Percentiles rank a stretch among this genome's conserved stretches.
Conservation (phyloP, 2,113 vertebrate species). For the Peucedramus taeniatus region DNA sequence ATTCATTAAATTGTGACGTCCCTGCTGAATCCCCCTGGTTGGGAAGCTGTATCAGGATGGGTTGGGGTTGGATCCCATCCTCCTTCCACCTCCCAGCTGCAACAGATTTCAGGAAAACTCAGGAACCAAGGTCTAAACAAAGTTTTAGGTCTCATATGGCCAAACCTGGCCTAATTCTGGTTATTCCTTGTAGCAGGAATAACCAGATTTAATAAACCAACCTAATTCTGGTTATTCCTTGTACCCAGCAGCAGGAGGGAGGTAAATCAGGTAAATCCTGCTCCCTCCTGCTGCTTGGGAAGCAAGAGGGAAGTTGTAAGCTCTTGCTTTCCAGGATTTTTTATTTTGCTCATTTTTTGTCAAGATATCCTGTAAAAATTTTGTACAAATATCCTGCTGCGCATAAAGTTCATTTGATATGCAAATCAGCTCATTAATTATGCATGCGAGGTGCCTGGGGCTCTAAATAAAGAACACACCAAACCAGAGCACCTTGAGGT, state of each 20-base stretch:
- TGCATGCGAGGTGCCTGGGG: neutral
- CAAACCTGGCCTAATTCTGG: neutral
- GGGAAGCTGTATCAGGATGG: neutral
- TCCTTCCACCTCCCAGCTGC: neutral
- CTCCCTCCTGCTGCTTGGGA: neutral
- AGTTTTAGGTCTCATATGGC: neutral
- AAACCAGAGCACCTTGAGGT: neutral
- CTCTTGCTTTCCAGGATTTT: neutral
- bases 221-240: neutral
- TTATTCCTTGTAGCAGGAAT: neutral
- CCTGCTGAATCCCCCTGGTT: rapidly evolving
- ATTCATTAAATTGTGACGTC: neutral
- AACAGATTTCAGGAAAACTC: neutral
- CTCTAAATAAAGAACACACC: neutral
- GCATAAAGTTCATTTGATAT: neutral
- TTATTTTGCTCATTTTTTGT: neutral
- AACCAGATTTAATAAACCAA: too few relatives aligned
- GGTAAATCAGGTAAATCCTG: neutral
- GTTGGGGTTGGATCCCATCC: neutral
- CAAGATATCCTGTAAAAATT: neutral
- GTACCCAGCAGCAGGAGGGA: neutral
- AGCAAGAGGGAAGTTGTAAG: neutral
- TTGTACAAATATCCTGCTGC: neutral
- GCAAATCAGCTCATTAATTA: neutral
- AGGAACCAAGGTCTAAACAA: neutral